phyloP scores from a whole-genome alignment of 1,140 invertebrate genomes.

The Drosophila orena region DNA sequence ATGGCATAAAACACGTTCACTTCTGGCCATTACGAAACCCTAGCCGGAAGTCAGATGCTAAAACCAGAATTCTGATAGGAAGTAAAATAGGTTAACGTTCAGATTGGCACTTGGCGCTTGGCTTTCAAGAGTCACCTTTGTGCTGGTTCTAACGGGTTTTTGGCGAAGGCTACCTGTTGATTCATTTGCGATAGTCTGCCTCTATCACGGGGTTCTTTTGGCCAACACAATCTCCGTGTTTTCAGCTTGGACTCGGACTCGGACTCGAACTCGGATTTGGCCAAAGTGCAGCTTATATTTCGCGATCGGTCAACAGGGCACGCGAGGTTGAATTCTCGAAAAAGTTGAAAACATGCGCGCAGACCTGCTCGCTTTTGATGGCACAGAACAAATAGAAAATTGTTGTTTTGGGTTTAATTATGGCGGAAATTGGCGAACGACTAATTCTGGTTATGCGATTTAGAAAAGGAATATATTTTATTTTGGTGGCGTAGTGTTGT shows the following conservation, averaged over 20 bases:
- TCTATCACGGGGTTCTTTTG: constrained; percentile 12
- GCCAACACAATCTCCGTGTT: constrained; percentile 17
- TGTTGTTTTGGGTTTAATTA: constrained; percentile 33
- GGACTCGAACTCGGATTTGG: constrained; percentile 46
- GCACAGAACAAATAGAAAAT: constrained; percentile 36
- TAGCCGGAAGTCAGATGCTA: constrained; percentile 51
- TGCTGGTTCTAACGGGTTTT: constrained; percentile 72
- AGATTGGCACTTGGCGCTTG: constrained; percentile 46
- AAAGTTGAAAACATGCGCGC: constrained; percentile 51
- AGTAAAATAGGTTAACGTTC: constrained; percentile 77
- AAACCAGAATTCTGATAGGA: constrained; percentile 74
- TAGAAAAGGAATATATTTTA: constrained; percentile 22
- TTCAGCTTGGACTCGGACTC: constrained; percentile 16
- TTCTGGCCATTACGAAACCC: constrained; percentile 16
- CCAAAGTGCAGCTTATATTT: constrained; percentile 54
- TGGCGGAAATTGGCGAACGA: constrained; percentile 34
- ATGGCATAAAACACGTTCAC: constrained; percentile 68
- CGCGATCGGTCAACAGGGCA: constrained; percentile 68
- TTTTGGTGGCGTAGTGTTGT: not conserved
- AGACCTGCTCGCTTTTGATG: constrained; percentile 26
- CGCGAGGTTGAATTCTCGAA: constrained; percentile 68
- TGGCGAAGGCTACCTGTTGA: constrained; percentile 55
- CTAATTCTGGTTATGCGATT: constrained; percentile 17
- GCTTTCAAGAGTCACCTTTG: constrained; percentile 52
- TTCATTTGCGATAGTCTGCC: constrained; percentile 52